Conservation (phyloP, 1,140 invertebrate genomes). For the Diorhabda elongata region DNA sequence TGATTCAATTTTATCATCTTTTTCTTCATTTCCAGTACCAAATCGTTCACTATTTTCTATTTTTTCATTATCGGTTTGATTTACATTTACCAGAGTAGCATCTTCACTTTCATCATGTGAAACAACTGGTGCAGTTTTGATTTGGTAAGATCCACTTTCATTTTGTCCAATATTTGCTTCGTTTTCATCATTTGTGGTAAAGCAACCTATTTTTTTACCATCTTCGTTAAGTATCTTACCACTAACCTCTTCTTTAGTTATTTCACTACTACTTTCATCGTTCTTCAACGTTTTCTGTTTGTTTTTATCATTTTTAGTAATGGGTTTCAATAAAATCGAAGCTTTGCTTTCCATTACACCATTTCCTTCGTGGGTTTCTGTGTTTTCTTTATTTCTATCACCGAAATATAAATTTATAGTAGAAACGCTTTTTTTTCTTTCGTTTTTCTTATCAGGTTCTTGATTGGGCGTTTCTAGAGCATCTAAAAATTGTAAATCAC, state of each 20-base stretch:
- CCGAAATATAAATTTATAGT: constrained; percentile 22
- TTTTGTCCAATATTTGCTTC: neutral
- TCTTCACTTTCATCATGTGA: neutral
- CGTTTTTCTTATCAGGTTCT: neutral
- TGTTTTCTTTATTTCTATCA: neutral
- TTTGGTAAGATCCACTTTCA: neutral
- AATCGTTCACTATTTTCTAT: neutral
- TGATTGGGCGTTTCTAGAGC: constrained; percentile 44
- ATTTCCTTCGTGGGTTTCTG: constrained; percentile 1
- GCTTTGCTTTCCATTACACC: constrained; percentile 22
- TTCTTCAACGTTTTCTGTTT: neutral
- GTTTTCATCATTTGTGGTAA: neutral
- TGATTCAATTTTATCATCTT: neutral
- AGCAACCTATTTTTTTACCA: neutral
- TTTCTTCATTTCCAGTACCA: neutral
- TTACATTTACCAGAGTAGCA: neutral
- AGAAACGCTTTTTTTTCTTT: constrained; percentile 23
- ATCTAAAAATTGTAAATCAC: constrained; percentile 39
- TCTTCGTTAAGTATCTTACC: neutral
- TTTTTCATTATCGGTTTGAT: neutral
- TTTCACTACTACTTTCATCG: neutral
- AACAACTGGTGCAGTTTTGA: neutral
- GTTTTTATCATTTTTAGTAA: neutral
- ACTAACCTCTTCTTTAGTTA: neutral
- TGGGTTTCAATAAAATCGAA: constrained; percentile 13